Evolutionary conservation across 2,888 invertebrate species (phyloP).

Genomic region (Falcaria lacertinaria): DNA sequence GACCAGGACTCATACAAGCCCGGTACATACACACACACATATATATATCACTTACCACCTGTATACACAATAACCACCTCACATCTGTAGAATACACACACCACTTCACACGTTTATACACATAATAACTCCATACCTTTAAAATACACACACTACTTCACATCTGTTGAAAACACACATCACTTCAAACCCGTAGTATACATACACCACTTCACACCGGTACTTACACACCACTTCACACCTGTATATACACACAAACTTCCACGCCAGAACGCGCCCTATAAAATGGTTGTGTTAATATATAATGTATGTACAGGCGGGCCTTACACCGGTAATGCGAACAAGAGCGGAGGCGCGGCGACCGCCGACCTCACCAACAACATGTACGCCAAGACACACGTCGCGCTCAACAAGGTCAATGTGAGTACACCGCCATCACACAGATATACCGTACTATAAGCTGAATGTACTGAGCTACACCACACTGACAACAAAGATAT

Average conservation of each 20-base stretch:
- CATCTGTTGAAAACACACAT: background rate
- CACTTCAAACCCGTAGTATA: no score
- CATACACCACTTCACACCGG: no score
- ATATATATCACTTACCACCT: no score
- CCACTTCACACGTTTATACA: background rate
- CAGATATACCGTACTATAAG: background rate
- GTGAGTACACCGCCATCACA: constrained; percentile 76
- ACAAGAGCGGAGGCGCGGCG: constrained; percentile 57
- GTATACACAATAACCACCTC: no score
- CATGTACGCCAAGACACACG: constrained; percentile 93
- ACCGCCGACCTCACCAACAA: constrained; percentile 87
- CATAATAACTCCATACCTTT: no score
- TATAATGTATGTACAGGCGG: constrained; percentile 34
- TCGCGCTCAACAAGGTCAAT: constrained; percentile 93
- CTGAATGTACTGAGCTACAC: no score
- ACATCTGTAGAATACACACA: no score
- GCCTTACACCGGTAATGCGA: constrained; percentile 48
- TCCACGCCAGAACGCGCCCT: no score
- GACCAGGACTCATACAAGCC: constrained; percentile 69
- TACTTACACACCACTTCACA: no score
- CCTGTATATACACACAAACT: no score
- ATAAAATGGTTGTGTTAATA: background rate
- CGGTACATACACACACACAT: constrained; percentile 25
- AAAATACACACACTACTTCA: no score
- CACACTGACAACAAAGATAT: no score